Evolutionary conservation across 2,113 vertebrate species (phyloP), one percentile per base, ranked within the genome.

Genomic region (Hipposideros armiger): DNA sequence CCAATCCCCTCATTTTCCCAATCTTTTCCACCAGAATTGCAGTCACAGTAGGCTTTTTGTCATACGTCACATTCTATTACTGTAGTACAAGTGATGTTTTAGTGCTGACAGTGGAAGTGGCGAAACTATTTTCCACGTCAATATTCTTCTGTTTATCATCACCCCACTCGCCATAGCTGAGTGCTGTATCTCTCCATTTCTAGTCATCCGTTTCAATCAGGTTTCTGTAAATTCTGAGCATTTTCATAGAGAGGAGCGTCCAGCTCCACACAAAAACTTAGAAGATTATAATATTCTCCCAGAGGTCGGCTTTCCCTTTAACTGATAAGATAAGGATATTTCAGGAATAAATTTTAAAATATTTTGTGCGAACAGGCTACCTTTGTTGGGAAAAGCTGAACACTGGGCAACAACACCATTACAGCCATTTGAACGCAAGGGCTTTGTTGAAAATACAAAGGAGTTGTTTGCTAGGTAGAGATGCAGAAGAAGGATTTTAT

Each of bases 101-200:
- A 13, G 9, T 4, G 5, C 40, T 50, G 36, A 52, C 0, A 19
- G 30, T 0, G 28, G 22, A 52, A 8, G 1, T 24, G 13, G 54
- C 8, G 9, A 52, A 73, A 66, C 16, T 76, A 9, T 56, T 90
- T 94, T 40, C n/a, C 22, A 56, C 54, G 8, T 36, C 40, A n/a
- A 11, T 16, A 10, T 74, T 32, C 66, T n/a, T 30, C 1, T 28
- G 15, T 78, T 80, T 47, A 4, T n/a, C 67, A 70, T 7, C 26
- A 50, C 1, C n/a, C n/a, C 11, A 2, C 7, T 30, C 67, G 17
- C 56, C 62, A 32, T 70, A 30, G 30, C 24, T 20, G 7, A 14
- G 1, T 5, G 40, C 40, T 58, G 10, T 69, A 0, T 20, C 2
- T 76, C 85, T 40, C 30, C 77, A 78, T 58, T 62, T 72, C n/a